Conservation (phyloP, 2,113 vertebrate species). For the Chroicocephalus ridibundus region DNA sequence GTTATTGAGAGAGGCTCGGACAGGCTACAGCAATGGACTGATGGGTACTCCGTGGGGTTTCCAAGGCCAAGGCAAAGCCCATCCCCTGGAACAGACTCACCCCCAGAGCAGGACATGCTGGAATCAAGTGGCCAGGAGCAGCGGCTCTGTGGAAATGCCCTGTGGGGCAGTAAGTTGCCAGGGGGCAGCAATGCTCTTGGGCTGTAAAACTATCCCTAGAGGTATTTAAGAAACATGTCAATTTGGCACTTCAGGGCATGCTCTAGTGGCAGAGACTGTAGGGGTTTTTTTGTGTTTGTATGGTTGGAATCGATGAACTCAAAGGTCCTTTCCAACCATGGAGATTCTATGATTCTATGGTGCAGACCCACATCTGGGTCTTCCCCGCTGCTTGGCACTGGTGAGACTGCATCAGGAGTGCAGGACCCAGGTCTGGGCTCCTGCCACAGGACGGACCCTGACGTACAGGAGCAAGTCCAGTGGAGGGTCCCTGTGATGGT, state of each 20-base stretch:
- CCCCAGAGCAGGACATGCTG: background rate
- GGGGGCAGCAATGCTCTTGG: background rate
- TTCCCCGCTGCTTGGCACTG: fast-evolving
- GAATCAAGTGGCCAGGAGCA: background rate
- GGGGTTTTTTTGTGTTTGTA: too few species aligned
- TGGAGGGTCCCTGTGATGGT: too few species aligned
- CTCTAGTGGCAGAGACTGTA: too few species aligned
- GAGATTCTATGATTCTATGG: too few species aligned
- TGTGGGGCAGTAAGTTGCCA: background rate
- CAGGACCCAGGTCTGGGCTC: background rate
- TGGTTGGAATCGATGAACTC: too few species aligned
- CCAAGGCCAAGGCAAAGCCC: background rate
- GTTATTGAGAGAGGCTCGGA: background rate
- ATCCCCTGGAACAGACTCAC: background rate
- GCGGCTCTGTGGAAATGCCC: background rate
- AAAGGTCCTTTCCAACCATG: too few species aligned
- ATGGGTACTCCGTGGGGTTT: background rate
- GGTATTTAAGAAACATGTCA: too few species aligned
- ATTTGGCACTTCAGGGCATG: background rate
- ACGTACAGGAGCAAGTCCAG: background rate
- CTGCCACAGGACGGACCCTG: background rate
- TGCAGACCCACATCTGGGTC: background rate
- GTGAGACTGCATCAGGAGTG: fast-evolving
- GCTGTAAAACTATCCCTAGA: background rate
- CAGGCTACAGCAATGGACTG: background rate